Base-by-base conservation (phyloP, 2,113 vertebrate genomes). In the Festucalex cinctus region DNA sequence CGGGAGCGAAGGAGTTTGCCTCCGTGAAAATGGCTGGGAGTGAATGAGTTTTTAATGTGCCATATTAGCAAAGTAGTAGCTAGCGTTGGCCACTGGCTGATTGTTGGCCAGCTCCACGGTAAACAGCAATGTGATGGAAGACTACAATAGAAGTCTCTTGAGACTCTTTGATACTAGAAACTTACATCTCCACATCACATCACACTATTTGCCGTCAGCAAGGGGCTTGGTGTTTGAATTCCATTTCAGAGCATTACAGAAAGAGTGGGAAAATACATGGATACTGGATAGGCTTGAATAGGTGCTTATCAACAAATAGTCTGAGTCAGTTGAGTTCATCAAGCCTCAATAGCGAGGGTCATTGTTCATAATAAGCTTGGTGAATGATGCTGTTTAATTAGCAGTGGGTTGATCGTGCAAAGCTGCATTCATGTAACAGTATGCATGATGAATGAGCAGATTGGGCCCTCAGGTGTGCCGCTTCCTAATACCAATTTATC, bases 361-460 rank as follows among this genome's bases (percentile, higher is more conserved):
- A n/a, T 49, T 49, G 48, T 20, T 46, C 39, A 41, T 13, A 1
- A 41, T 41, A 41, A 32, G n/a, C n/a, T n/a, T n/a, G n/a, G 28
- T 32, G 39, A n/a, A n/a, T n/a, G 10, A 13, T 41, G 44, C 5
- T 19, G 62, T 79, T 86, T 85, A 83, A 90, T 87, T 87, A 87
- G 81, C 81, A 62, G 71, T 77, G 86, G 44, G 85, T 72, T 78
- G 84, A 89, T 68, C 71, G 79, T 10, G 48, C 20, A 49, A 22
- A 81, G 81, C 84, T 66, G 74, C 84, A 78, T 44, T 62, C 69
- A 76, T 84, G 78, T 83, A 80, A 74, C 80, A 71, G 74, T 79
- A 76, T 82, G 86, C 83, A 79, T 86, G 83, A 84, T 85, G 70
- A 86, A 86, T 84, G 84, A 84, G 83, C 72, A 72, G 72, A 76